phyloP scores from a whole-genome alignment of 2,797 vertebrate species.

The Furcifer pardalis region DNA sequence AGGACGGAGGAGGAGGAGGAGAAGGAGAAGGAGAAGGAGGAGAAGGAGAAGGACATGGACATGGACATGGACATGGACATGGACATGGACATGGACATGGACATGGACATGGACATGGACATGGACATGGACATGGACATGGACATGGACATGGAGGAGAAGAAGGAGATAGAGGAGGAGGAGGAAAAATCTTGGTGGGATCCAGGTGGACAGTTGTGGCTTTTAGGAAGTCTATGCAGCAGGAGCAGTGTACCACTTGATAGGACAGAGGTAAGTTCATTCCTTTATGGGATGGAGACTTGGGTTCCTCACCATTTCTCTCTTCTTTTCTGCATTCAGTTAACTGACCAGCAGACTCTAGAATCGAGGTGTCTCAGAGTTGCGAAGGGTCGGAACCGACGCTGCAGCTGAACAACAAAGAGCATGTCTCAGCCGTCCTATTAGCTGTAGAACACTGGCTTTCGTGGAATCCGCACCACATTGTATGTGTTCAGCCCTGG shows the following conservation, averaged over 20 bases:
- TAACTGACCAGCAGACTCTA: background rate
- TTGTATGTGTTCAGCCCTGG: conserved; percentile 93
- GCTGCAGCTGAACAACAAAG: too few relatives aligned
- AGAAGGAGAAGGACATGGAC: too few relatives aligned
- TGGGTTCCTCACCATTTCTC: background rate
- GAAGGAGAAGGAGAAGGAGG: too few relatives aligned
- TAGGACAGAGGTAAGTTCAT: background rate
- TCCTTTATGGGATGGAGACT: background rate
- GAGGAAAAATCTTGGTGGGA: background rate
- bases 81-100: too few relatives aligned
- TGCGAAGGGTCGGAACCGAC: too few relatives aligned
- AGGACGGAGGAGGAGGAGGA: too few relatives aligned
- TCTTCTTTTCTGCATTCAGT: background rate
- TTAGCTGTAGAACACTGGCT: conserved; percentile 84
- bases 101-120: too few relatives aligned
- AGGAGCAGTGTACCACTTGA: fast-evolving
- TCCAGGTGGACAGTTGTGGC: background rate
- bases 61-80: too few relatives aligned
- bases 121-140: too few relatives aligned
- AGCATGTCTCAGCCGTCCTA: too few relatives aligned
- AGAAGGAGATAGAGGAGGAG: too few relatives aligned
- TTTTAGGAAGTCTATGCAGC: background rate
- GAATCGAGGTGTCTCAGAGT: conserved; percentile 14
- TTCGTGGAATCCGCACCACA: conserved; percentile 83
- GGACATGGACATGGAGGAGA: too few relatives aligned